phyloP scores from a whole-genome alignment of 53 echinoderm and acorn worm genomes.

The Holothuria scabra region DNA sequence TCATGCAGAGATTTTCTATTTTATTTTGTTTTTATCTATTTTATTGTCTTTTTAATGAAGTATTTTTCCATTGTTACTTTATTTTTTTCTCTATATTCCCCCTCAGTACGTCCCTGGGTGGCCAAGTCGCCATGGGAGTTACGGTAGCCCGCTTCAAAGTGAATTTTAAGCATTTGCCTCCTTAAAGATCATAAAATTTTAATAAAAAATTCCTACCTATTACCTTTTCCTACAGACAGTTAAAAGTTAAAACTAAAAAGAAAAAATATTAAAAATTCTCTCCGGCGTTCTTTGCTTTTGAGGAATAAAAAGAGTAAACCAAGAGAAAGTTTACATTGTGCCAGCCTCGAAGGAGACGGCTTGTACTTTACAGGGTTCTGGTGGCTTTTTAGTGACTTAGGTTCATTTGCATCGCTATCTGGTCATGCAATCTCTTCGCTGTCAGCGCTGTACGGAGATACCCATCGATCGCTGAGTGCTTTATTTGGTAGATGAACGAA shows the following conservation, averaged over 20 bases:
- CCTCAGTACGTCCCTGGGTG: constrained; percentile 20
- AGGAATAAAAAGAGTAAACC: not conserved
- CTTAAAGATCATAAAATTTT: constrained; percentile 44
- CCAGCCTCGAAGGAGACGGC: constrained; percentile 13
- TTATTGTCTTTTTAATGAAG: constrained; percentile 6
- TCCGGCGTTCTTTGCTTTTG: constrained; percentile 20
- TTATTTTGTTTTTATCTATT: not conserved
- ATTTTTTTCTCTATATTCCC: constrained; percentile 1
- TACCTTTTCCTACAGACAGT: constrained; percentile 22
- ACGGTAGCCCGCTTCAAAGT: constrained; percentile 29
- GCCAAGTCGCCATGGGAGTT: constrained; percentile 16
- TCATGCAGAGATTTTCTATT: too few species aligned
- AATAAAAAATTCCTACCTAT: constrained; percentile 27
- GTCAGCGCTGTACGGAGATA: constrained; percentile 32
- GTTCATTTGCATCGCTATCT: constrained; percentile 40
- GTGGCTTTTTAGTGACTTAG: constrained; percentile 9
- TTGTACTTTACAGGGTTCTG: constrained; percentile 38
- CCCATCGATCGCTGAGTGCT: constrained; percentile 37
- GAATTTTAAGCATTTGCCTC: constrained; percentile 34
- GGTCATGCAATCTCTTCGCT: constrained; percentile 31
- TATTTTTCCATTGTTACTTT: not conserved
- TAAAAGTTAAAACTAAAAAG: constrained; percentile 9
- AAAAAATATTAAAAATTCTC: constrained; percentile 17
- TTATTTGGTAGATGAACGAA: constrained; percentile 22
- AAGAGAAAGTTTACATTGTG: constrained; percentile 22